phyloP scores from a whole-genome alignment of 2,113 vertebrate species.

The Meleagris gallopavo region DNA sequence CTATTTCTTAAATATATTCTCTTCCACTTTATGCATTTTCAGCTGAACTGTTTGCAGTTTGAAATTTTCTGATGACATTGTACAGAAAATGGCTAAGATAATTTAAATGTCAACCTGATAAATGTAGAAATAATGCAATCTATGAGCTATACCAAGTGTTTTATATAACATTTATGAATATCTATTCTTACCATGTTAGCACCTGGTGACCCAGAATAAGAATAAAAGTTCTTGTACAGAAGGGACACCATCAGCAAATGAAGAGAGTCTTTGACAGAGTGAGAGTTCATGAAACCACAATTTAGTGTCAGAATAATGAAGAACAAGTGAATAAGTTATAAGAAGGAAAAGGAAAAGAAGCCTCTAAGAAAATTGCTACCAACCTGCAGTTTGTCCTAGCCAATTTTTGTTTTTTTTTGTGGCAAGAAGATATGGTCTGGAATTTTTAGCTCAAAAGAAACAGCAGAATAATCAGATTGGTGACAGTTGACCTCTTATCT shows the following conservation, averaged over 20 bases:
- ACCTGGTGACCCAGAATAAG: background rate
- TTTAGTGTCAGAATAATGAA: background rate
- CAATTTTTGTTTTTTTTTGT: background rate
- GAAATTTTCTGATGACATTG: background rate
- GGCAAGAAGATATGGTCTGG: background rate
- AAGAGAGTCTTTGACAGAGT: background rate
- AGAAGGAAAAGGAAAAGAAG: background rate
- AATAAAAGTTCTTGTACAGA: background rate
- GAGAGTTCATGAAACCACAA: background rate
- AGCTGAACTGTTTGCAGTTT: background rate
- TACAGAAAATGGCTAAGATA: background rate
- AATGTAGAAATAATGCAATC: background rate
- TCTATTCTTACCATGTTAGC: background rate
- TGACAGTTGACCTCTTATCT: background rate
- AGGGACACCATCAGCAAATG: background rate
- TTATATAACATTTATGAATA: background rate
- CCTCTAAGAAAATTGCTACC: background rate
- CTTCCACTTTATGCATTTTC: background rate
- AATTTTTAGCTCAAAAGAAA: background rate
- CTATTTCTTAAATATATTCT: background rate
- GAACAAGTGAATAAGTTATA: background rate
- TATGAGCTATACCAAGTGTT: background rate
- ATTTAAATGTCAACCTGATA: constrained; percentile 43
- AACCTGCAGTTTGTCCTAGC: background rate
- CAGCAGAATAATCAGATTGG: background rate